These are phyloP conservation scores for Stichodactyla mertensii DNA, from an alignment of 64 coral and sea anemone genomes.

Conservation along the genomic window DNA sequence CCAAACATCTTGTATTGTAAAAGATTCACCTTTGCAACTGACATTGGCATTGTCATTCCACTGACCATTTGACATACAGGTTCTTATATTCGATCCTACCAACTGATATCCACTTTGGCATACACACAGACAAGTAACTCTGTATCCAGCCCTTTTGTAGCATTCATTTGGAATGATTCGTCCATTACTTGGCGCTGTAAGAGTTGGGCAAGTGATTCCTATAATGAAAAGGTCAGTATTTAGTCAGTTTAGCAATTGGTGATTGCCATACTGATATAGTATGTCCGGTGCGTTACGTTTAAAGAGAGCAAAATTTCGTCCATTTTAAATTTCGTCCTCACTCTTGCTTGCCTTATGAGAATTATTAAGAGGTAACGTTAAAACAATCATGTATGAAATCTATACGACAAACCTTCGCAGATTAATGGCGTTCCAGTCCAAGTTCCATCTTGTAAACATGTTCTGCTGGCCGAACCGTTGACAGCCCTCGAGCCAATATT, in stretches of 20 bases:
- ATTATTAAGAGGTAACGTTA: too few species aligned
- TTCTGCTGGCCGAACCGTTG: conserved; percentile 35
- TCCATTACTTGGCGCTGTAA: background rate
- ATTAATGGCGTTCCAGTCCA: conserved; percentile 30
- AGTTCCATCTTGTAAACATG: conserved; percentile 28
- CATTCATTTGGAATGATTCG: conserved; percentile 27
- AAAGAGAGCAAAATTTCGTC: too few species aligned
- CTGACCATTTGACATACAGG: conserved; percentile 28
- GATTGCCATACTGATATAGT: too few species aligned
- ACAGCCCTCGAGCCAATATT: conserved; percentile 12
- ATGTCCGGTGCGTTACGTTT: too few species aligned
- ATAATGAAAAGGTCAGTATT: background rate
- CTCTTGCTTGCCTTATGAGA: too few species aligned
- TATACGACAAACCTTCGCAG: conserved; percentile 30
- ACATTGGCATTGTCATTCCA: conserved; percentile 31
- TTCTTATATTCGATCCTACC: conserved; percentile 20
- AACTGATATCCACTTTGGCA: conserved; percentile 33
- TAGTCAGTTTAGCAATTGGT: too few species aligned
- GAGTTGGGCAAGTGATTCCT: conserved; percentile 23
- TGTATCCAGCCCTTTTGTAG: conserved; percentile 17
- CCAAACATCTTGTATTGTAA: background rate
- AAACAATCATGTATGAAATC: background rate
- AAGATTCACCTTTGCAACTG: conserved; percentile 26
- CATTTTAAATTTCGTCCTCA: too few species aligned
- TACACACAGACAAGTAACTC: conserved; percentile 26